Percentiles rank a stretch among this genome's conserved stretches.
phyloP scores from a whole-genome alignment of 37 sponge, comb jelly and placozoan species.

The Ianthella basta region DNA sequence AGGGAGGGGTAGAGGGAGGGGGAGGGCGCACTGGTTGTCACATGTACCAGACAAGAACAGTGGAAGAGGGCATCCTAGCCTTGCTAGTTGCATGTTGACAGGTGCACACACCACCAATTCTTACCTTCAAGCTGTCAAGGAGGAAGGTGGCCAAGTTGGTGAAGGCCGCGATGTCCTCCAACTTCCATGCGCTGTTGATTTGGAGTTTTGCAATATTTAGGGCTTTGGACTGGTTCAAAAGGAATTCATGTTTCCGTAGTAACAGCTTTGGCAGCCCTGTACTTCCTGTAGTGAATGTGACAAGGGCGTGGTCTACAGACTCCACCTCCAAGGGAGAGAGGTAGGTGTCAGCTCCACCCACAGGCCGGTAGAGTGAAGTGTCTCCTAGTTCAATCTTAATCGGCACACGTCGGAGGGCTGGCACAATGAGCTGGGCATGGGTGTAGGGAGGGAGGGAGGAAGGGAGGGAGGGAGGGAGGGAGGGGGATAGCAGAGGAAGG shows the following conservation, averaged over 20 bases:
- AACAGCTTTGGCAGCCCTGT: slow-evolving; percentile 50
- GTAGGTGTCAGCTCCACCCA: slow-evolving; percentile 10
- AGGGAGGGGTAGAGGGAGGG: neutral
- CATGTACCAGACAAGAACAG: neutral
- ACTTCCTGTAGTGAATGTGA: slow-evolving; percentile 52
- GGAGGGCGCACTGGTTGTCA: neutral
- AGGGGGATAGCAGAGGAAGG: neutral
- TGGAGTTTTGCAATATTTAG: neutral
- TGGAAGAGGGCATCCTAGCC: neutral
- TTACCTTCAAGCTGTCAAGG: slow-evolving; percentile 28
- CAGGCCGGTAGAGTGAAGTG: neutral
- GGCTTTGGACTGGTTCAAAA: slow-evolving; percentile 31
- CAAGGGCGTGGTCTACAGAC: slow-evolving; percentile 31
- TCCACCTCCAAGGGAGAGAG: slow-evolving; percentile 29
- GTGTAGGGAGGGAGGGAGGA: too few relatives aligned
- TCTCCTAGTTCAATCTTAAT: slow-evolving; percentile 6
- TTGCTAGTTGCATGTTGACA: too few relatives aligned
- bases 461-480: neutral
- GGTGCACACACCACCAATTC: neutral
- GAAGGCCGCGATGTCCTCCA: neutral
- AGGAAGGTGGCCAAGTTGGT: slow-evolving; percentile 33
- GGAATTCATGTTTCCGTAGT: slow-evolving; percentile 22
- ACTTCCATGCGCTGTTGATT: neutral
- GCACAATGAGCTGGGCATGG: neutral
- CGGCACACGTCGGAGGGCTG: slow-evolving; percentile 7